These are phyloP conservation scores for Nothobranchius kuhntae DNA, from an alignment of 2,113 vertebrate species.

Conservation along the genomic window DNA sequence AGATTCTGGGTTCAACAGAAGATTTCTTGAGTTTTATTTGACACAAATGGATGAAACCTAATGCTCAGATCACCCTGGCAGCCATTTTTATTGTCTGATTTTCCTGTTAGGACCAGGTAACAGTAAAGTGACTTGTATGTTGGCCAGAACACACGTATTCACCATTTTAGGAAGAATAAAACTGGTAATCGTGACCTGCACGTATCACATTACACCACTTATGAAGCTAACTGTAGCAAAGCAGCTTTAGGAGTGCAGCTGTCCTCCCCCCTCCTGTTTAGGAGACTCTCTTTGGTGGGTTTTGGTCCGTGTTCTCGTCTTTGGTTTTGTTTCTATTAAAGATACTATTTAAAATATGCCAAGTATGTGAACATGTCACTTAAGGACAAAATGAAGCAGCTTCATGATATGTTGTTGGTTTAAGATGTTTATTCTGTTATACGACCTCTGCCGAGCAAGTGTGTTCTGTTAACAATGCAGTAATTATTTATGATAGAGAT, in stretches of 20 bases:
- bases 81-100: too few relatives aligned
- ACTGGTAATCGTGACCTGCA: not conserved
- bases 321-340: slow-evolving; percentile 31
- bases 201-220: slow-evolving; percentile 1
- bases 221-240: slow-evolving; percentile 1
- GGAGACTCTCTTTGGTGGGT: not conserved
- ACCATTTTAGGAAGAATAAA: not conserved
- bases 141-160: not conserved
- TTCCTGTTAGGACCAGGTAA: not conserved
- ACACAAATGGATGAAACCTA: not conserved
- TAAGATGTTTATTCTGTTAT: slow-evolving; percentile 43
- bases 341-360: slow-evolving; percentile 15
- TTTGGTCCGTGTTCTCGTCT: not conserved
- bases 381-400: slow-evolving; percentile 44
- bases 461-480: slow-evolving; percentile 51
- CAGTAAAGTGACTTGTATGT: not conserved
- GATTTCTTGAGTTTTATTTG: slow-evolving; percentile 4
- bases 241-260: slow-evolving; percentile 9
- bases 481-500: slow-evolving; percentile 65
- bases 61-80: not conserved
- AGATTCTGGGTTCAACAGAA: slow-evolving; percentile 1
- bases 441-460: slow-evolving; percentile 32
- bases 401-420: slow-evolving; percentile 43
- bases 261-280: not conserved
- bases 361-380: slow-evolving; percentile 44